A percentile compares a stretch with the other conserved stretches of the same genome.
Evolutionary conservation across 2,113 vertebrate species (phyloP).

Genomic region (Chionis minor): DNA sequence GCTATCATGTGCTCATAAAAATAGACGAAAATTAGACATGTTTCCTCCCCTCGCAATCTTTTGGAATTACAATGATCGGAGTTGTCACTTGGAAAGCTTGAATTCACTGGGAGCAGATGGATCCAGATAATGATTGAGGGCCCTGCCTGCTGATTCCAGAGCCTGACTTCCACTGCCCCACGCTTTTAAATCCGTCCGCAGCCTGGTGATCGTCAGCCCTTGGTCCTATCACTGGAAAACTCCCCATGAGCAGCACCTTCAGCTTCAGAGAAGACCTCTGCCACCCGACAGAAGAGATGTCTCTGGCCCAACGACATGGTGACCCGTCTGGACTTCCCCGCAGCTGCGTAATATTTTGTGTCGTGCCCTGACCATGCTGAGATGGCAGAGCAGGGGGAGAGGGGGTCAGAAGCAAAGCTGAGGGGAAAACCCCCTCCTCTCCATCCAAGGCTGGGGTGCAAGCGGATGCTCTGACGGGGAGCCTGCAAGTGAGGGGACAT

Average conservation of each 20-base stretch:
- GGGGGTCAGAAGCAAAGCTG: not conserved
- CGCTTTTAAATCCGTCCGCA: not conserved
- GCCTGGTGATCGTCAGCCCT: not conserved
- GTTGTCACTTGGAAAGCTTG: not conserved
- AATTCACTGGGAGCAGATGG: fast-evolving
- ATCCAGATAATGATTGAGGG: not conserved
- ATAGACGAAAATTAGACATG: slow-evolving; percentile 26
- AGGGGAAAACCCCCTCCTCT: not conserved
- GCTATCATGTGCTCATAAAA: slow-evolving; percentile 38
- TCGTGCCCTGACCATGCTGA: fast-evolving
- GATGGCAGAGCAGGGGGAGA: not conserved
- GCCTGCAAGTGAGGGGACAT: not conserved
- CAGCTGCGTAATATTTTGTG: fast-evolving
- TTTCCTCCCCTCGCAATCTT: not conserved
- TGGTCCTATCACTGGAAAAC: not conserved
- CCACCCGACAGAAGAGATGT: not conserved
- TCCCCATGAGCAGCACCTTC: not conserved
- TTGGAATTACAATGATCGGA: not conserved
- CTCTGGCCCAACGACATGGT: no score
- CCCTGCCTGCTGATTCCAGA: not conserved
- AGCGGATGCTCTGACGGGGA: fast-evolving
- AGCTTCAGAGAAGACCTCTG: not conserved
- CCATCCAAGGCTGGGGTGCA: not conserved
- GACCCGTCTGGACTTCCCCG: fast-evolving
- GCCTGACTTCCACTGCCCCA: fast-evolving